Evolutionary conservation across 2,888 invertebrate species (phyloP), one percentile per base, ranked within the genome.

Genomic region (Drosophila aldrichi): DNA sequence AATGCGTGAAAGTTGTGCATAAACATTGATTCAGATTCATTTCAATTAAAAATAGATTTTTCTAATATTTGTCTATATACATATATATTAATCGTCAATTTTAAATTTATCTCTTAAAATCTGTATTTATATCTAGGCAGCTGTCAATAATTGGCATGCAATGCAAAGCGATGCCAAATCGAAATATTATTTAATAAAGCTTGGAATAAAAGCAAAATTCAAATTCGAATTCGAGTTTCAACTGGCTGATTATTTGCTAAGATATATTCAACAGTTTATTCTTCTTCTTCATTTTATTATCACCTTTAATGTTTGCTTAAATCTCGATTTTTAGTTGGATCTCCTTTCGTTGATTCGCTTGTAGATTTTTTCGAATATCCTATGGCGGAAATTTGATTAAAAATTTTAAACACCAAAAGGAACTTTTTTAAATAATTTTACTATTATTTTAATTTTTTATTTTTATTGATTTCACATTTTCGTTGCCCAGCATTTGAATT

Each of bases 1-100:
- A 76, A 83, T 70, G 63, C 60, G 65, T 70, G 71, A 83, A 74
- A 70, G 62, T 72, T 83, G 65, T 62, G 70, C 70, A 86, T 87
- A 88, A 88, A 80, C 74, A 83, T 70, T 82, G 69, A 65, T 59
- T 60, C 59, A 52, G 55, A 70, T 74, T 68, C 51, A 38, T 32
- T 41, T 60, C 25, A 36, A 57, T 66, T 25, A 58, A 57, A 77
- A 76, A 66, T 75, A 57, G 52, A 63, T 63, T 54, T 41, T 36
- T 49, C 20, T 29, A 12, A 10, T 41, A 38, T 22, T 22, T 20
- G 12, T 2, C n/a, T 8, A 16, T 29, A 29, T 29, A 7, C 2
- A 8, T 8, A 29, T 29, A 8, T 29, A 29, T 29, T 9, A 16
- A 34, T 40, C 18, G 12, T 7, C 20, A 20, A n/a, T 70, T 70